Base-by-base conservation (phyloP, 2,113 vertebrate genomes). In the Pangasianodon gigas region DNA sequence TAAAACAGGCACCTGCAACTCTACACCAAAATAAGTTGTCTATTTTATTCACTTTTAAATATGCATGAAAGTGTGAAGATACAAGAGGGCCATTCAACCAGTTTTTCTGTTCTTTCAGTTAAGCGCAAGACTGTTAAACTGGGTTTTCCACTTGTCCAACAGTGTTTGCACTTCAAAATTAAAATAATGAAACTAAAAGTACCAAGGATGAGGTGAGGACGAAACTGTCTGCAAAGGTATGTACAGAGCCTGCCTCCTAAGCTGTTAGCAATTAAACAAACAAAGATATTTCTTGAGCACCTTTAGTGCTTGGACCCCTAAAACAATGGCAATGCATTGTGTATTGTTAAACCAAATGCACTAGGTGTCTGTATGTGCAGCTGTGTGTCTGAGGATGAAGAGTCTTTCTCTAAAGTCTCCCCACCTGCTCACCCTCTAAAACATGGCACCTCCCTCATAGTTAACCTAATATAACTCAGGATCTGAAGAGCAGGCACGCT, bases 61-160 rank as follows among this genome's bases (percentile, higher is more conserved):
- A 46, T 21, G 44, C 52, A 48, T 29, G 69, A 67, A 80, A 74
- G 46, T 48, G 56, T 65, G 14, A 44, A 44, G 41, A 77, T 46
- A 3, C 82, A 10, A 46, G 67, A 24, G 37, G 85, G 54, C 44
- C 86, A 88, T 65, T 65, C 93, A 95, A 95, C 94, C 89, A 88
- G 94, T 94, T 87, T 41, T 60, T 90, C 94, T n/a, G 80, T 89
- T 77, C 37, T 84, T 91, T 86, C 83, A 48, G 90, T 88, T 91
- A 32, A 86, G 92, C 79, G 51, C 93, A 94, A 16, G 89, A 46
- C 92, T 14, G 95, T 95, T 95, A 87, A 95, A 95, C 95, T 86
- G 93, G 94, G 90, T 94, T 94, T 93, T 94, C 92, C 21, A 91
- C 89, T 80, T 58, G 37, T 82, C 81, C 54, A 88, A 88, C 56